Evolutionary conservation across 1,140 invertebrate genomes (phyloP), one percentile per base, ranked within the genome.

Genomic region (Papilio glaucus): DNA sequence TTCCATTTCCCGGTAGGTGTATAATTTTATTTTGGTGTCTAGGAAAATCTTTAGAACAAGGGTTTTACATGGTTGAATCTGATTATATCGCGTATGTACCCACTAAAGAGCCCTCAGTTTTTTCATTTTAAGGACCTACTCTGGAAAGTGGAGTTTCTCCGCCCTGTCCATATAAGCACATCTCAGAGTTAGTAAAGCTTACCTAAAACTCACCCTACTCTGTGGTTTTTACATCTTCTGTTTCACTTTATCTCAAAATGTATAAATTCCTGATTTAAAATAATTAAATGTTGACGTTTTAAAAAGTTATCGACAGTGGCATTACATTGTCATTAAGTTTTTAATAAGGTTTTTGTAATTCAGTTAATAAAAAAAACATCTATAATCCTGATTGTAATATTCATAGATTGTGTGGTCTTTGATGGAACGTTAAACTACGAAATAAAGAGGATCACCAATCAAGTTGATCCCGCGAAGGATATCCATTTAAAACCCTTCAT

Each of bases 401-500:
- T 63, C 33, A 63, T 18, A 63, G 67, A 69, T 33, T 33, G 67
- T 69, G 41, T 69, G 41, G 65, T 69, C 67, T 69, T 29, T 53
- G 18, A 69, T 49, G 67, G 33, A 29, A 69, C 42, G 42, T 69
- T 69, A 71, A 78, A 78, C 72, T 72, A 62, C 73, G 38, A 67
- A 79, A 63, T 84, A 83, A 88, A 10, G 81, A 78, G 80, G 83
- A 88, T 87, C 85, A 85, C 85, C 80, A 85, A 86, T 87, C 79
- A 81, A 84, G 81, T 86, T 82, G 77, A 86, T 87, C 81, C 74
- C 79, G 80, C 81, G 84, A 85, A 86, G 83, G 84, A 86, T 86
- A 84, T 80, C 79, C 85, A 85, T 90, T 88, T 85, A 84, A 88
- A 90, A 85, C 85, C 90, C 85, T 88, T 91, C 87, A 88, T 91